These are phyloP conservation scores for Aphodius sticticus DNA, from an alignment of 2,888 invertebrate species.

Conservation along the genomic window DNA sequence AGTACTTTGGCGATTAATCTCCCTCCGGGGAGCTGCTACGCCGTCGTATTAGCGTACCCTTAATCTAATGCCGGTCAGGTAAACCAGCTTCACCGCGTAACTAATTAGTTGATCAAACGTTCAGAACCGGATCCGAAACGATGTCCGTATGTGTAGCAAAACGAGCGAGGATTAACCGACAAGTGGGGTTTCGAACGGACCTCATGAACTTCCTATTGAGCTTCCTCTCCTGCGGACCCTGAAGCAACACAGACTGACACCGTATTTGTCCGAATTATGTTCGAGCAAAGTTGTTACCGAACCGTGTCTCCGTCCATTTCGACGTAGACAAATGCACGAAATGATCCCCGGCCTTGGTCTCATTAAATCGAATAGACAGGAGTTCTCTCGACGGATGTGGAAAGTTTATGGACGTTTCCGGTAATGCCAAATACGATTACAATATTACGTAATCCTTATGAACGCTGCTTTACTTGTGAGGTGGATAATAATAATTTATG, in stretches of 20 bases:
- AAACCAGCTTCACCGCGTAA: not conserved
- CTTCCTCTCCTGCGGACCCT: not conserved
- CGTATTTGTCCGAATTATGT: slow-evolving; percentile 4
- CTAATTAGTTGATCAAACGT: not conserved
- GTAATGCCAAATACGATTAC: not conserved
- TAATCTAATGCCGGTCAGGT: slow-evolving; percentile 4
- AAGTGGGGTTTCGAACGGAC: not conserved
- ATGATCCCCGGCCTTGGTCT: not conserved
- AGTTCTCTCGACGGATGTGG: not conserved
- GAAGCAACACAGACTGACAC: not conserved
- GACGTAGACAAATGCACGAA: not conserved
- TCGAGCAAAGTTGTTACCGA: not conserved
- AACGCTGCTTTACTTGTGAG: not conserved
- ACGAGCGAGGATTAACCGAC: not conserved
- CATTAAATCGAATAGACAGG: not conserved
- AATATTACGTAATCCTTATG: not conserved
- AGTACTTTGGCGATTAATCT: not conserved
- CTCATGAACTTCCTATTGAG: not conserved
- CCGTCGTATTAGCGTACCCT: not conserved
- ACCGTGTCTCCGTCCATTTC: not conserved
- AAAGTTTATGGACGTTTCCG: not conserved
- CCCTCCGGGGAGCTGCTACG: not conserved
- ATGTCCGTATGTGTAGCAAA: not conserved
- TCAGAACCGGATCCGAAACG: not conserved
- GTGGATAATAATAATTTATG: not conserved